Percentiles rank a stretch among this genome's conserved stretches.
phyloP scores from a whole-genome alignment of 2,888 invertebrate genomes.

The Drosophila kokeensis region DNA sequence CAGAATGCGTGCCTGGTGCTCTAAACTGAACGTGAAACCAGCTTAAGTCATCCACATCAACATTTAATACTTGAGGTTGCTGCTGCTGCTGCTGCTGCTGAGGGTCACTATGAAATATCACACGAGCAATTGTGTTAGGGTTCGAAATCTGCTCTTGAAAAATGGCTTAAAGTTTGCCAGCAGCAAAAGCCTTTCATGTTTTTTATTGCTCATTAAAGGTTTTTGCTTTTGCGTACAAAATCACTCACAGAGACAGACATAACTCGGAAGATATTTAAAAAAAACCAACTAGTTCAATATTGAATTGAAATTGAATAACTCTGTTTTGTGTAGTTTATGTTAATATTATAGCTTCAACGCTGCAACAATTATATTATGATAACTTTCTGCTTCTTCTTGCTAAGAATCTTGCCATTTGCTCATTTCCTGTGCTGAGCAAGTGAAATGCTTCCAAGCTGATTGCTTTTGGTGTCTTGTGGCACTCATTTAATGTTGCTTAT shows the following conservation, averaged over 20 bases:
- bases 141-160: constrained; percentile 41
- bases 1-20: constrained; percentile 45
- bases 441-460: constrained; percentile 22
- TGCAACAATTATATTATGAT: neutral
- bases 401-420: neutral
- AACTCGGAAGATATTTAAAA: neutral
- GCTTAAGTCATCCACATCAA: constrained; percentile 55
- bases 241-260: neutral
- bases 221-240: neutral
- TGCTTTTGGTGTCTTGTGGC: constrained; percentile 36
- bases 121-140: constrained; percentile 28
- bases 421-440: neutral
- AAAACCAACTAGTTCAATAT: neutral
- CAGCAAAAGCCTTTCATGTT: constrained; percentile 3
- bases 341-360: neutral
- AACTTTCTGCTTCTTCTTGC: neutral
- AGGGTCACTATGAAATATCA: constrained; percentile 33
- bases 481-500: constrained; percentile 26
- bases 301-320: neutral
- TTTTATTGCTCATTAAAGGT: constrained; percentile 10
- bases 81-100: neutral
- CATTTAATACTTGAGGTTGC: constrained; percentile 39
- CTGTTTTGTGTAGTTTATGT: neutral
- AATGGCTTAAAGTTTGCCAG: constrained; percentile 25
- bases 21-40: constrained; percentile 30